phyloP scores from a whole-genome alignment of 2,797 vertebrate genomes.

The Graptemys geographica region DNA sequence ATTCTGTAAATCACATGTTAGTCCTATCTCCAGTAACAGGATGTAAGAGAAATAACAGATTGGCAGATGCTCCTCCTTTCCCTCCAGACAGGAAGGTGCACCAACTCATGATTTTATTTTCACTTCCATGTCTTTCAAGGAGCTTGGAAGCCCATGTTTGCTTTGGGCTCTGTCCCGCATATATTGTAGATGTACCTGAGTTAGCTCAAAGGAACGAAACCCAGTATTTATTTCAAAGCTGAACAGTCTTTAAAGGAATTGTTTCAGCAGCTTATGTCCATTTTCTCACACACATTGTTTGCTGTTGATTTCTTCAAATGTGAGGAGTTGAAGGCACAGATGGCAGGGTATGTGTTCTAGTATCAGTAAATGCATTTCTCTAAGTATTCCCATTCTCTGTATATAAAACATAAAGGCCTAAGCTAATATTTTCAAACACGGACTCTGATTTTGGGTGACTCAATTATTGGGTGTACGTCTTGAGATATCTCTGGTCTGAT shows the following conservation, averaged over 20 bases:
- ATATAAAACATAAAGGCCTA: not conserved
- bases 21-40: not conserved
- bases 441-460: not conserved
- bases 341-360: not conserved
- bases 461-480: not conserved
- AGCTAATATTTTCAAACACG: not conserved
- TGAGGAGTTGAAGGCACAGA: not conserved
- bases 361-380: fast-evolving
- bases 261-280: not conserved
- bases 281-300: conserved; percentile 48
- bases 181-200: not conserved
- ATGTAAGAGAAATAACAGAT: conserved; percentile 15
- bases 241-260: not conserved
- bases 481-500: not conserved
- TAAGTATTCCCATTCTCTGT: not conserved
- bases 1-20: not conserved
- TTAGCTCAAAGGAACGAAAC: not conserved
- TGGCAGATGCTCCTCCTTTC: conserved; percentile 47
- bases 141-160: conserved; percentile 20
- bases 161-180: not conserved
- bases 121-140: conserved; percentile 49
- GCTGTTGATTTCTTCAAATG: not conserved
- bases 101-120: conserved; percentile 33
- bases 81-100: conserved; percentile 56
- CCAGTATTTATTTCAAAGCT: not conserved